Percentiles rank a stretch among this genome's conserved stretches.
Conservation (phyloP, 2,888 invertebrate genomes). For the Apodemia mormo region DNA sequence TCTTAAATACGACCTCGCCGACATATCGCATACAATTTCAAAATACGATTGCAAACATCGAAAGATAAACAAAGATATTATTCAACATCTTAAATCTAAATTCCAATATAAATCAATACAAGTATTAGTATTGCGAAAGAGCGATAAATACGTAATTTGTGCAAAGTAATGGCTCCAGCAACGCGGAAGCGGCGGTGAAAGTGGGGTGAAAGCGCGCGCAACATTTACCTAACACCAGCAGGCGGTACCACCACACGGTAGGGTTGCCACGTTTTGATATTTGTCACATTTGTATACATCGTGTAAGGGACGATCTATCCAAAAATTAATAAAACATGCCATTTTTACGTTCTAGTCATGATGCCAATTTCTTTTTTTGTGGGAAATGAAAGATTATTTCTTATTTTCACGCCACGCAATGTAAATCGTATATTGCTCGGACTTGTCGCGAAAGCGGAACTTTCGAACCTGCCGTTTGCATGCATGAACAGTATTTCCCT, state of each 20-base stretch:
- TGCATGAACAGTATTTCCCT: no score
- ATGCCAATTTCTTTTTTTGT: no score
- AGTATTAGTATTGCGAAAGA: conserved; percentile 24
- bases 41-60: background rate
- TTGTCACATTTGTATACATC: background rate
- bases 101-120: conserved; percentile 23
- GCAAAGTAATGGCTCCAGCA: conserved; percentile 47
- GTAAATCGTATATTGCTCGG: no score
- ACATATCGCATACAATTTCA: background rate
- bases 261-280: background rate
- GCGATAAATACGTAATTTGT: conserved; percentile 27
- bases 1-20: no score
- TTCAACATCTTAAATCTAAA: background rate
- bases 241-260: conserved; percentile 41
- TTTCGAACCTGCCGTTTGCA: no score
- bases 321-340: no score
- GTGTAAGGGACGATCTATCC: no score
- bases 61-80: background rate
- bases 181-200: conserved; percentile 77
- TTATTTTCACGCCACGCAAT: no score
- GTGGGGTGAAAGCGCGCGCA: conserved; percentile 77
- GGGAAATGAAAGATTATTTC: no score
- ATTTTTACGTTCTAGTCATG: no score
- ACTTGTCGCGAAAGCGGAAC: no score
- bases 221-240: conserved; percentile 72